A percentile compares a stretch with the other conserved stretches of the same genome.
Conservation (phyloP, 2,888 invertebrate species). For the Apotomis capreana region DNA sequence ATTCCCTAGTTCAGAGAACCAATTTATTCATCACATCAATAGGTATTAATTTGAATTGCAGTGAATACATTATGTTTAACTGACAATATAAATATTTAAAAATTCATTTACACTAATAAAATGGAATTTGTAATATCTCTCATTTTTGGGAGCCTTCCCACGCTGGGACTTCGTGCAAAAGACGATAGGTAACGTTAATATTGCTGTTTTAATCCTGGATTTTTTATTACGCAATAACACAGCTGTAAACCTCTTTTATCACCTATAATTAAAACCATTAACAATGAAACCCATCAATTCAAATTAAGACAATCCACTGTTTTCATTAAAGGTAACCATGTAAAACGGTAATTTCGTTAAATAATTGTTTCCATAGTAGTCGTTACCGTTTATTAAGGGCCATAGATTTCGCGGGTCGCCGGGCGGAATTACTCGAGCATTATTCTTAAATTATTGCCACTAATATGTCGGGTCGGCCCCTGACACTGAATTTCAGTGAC, state of each 20-base stretch:
- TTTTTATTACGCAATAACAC: slow-evolving; percentile 12
- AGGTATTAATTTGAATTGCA: too few species aligned
- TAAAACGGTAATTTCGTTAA: slow-evolving; percentile 76
- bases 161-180: too few species aligned
- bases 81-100: too few species aligned
- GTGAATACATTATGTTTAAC: too few species aligned
- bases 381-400: slow-evolving; percentile 79
- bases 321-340: slow-evolving; percentile 72
- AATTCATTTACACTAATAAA: too few species aligned
- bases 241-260: neutral
- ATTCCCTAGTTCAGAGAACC: too few species aligned
- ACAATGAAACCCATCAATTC: slow-evolving; percentile 56
- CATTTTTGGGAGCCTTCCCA: too few species aligned
- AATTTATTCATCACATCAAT: too few species aligned
- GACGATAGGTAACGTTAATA: neutral
- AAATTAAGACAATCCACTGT: slow-evolving; percentile 60
- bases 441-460: slow-evolving; percentile 79
- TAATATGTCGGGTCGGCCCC: slow-evolving; percentile 72
- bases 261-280: slow-evolving; percentile 16
- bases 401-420: slow-evolving; percentile 77
- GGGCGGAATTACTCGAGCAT: slow-evolving; percentile 75
- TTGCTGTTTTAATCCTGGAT: too few species aligned
- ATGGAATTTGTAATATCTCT: too few species aligned
- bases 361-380: slow-evolving; percentile 76
- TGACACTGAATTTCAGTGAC: slow-evolving; percentile 59